phyloP scores from a whole-genome alignment of 2,113 vertebrate genomes.

The Apistogramma diplotaenia region DNA sequence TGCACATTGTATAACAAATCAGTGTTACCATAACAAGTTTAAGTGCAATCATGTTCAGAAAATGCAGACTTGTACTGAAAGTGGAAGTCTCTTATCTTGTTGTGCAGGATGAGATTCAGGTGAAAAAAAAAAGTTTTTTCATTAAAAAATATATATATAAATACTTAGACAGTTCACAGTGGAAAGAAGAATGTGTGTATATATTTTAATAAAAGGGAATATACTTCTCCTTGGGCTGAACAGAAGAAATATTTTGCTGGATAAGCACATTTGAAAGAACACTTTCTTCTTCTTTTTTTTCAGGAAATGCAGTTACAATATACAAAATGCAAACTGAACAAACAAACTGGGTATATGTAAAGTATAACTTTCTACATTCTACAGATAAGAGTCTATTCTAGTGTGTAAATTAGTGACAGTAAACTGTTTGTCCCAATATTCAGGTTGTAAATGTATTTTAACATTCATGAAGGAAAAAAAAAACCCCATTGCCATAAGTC shows the following conservation, averaged over 20 bases:
- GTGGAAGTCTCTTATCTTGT: constrained; percentile 79
- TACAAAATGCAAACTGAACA: constrained; percentile 70
- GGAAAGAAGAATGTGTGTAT: constrained; percentile 76
- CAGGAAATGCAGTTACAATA: constrained; percentile 71
- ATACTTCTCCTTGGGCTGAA: constrained; percentile 66
- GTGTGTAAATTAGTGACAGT: constrained; percentile 76
- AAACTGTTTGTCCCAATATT: constrained; percentile 75
- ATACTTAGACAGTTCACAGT: constrained; percentile 64
- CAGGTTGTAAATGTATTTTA: constrained; percentile 78
- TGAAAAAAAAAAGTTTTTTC: constrained; percentile 37
- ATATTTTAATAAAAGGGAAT: constrained; percentile 76
- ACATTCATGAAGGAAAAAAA: constrained; percentile 63
- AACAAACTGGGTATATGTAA: constrained; percentile 68
- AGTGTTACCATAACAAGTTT: constrained; percentile 91
- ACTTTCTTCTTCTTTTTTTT: constrained; percentile 67
- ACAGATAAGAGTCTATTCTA: constrained; percentile 74
- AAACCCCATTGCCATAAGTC: constrained; percentile 55
- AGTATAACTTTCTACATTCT: constrained; percentile 74
- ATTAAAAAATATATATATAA: constrained; percentile 69
- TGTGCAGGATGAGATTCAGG: constrained; percentile 85
- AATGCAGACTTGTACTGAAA: constrained; percentile 80
- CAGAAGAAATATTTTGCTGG: constrained; percentile 76
- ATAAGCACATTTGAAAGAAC: constrained; percentile 75
- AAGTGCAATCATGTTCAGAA: constrained; percentile 86
- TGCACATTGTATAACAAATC: constrained; percentile 87